Conservation (phyloP, 2,113 vertebrate genomes). For the Leptosomus discolor region DNA sequence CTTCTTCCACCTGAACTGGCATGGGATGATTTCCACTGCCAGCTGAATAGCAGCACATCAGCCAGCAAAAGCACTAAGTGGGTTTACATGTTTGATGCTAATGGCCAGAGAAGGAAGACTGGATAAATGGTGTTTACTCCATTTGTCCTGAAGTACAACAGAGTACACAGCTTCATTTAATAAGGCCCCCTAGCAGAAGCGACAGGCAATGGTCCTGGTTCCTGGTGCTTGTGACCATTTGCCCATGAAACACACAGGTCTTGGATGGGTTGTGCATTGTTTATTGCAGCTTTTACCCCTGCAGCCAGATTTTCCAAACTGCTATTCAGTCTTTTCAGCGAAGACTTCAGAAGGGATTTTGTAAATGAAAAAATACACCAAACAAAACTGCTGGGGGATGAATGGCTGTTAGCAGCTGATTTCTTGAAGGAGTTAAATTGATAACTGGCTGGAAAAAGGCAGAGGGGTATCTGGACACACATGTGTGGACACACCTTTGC, state of each 20-base stretch:
- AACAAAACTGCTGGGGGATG: background rate
- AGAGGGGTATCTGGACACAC: background rate
- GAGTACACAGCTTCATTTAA: background rate
- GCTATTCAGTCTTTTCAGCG: background rate
- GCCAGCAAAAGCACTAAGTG: background rate
- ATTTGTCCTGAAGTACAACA: background rate
- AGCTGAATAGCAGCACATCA: background rate
- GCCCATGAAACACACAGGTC: background rate
- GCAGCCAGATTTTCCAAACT: background rate
- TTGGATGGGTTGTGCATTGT: accelerated
- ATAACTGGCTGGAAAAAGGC: background rate
- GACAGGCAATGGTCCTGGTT: background rate
- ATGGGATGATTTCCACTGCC: background rate
- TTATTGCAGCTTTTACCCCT: background rate
- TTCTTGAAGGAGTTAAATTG: background rate
- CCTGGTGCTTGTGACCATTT: background rate
- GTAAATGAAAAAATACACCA: background rate
- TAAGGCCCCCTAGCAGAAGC: background rate
- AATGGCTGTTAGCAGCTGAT: background rate
- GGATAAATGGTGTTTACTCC: background rate
- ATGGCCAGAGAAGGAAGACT: background rate
- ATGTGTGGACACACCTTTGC: background rate
- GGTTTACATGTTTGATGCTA: background rate
- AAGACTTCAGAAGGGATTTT: background rate
- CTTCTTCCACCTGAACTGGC: background rate